Evolutionary conservation across 1,140 invertebrate genomes (phyloP).

Genomic region (Aleiodes sp.): DNA sequence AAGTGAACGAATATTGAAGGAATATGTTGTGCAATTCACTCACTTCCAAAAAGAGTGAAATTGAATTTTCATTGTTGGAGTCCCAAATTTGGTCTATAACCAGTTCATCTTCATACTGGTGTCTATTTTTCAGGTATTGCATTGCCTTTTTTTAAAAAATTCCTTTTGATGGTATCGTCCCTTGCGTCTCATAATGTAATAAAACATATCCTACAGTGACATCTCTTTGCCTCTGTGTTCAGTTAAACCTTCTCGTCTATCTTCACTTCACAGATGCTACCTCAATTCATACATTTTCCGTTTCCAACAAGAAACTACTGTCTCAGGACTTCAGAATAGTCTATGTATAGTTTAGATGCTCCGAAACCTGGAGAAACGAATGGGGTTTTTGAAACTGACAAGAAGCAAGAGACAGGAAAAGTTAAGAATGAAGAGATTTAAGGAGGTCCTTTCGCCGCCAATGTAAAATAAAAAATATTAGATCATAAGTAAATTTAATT

Average conservation of each 20-base stretch:
- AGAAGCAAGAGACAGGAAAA: too few relatives aligned
- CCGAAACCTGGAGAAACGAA: slow-evolving; percentile 23
- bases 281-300: neutral
- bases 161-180: neutral
- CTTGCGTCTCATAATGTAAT: slow-evolving; percentile 46
- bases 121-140: slow-evolving; percentile 48
- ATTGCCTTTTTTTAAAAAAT: slow-evolving; percentile 1
- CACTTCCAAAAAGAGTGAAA: too few relatives aligned
- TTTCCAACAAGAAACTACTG: neutral
- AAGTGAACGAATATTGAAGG: too few relatives aligned
- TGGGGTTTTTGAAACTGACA: too few relatives aligned
- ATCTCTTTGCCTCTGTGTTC: slow-evolving; percentile 41
- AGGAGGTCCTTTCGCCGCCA: neutral
- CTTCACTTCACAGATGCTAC: slow-evolving; percentile 6
- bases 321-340: neutral
- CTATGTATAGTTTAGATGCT: too few relatives aligned
- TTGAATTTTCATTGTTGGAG: too few relatives aligned
- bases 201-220: slow-evolving; percentile 44
- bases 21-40: too few relatives aligned
- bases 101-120: too few relatives aligned
- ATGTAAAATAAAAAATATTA: too few relatives aligned
- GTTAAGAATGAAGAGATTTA: too few relatives aligned
- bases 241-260: slow-evolving; percentile 16
- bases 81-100: too few relatives aligned
- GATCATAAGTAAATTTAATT: too few relatives aligned